Base-by-base conservation (phyloP, 2,113 vertebrate species). In the Argyrosomus japonicus region DNA sequence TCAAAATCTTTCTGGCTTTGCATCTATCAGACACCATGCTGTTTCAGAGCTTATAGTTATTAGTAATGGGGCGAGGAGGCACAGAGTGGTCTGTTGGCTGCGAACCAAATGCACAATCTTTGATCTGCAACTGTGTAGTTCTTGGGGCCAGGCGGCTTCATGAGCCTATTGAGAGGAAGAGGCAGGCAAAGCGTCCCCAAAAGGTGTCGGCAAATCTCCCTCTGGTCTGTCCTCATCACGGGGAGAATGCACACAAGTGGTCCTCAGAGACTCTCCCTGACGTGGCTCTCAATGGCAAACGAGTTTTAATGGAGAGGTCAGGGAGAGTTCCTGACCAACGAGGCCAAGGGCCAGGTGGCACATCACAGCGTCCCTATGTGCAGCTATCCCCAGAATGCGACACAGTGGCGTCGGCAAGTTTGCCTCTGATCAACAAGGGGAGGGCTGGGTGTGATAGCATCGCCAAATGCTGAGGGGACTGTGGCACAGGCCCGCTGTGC, bases 371-470 rank as follows among this genome's bases (percentile, higher is more conserved):
- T 90, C 93, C 93, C 90, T 87, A 56, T 84, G 85, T 62, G 85
- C 92, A 94, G 94, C 93, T 86, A 96, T 96, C 93, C 88, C 86
- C 91, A 95, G 95, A 95, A 96, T 95, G 95, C 95, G 95, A 96
- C 95, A 93, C 89, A 77, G 88, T 95, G 95, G 95, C 95, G 95
- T 95, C 95, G 90, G 93, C 89, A 83, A 92, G 76, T 91, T 93
- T 87, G 87, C 87, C 93, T 94, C 91, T 94, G 94, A 93, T 94
- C 93, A 93, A 76, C 79, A 25, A 86, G 79, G 91, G 92, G 90
- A 75, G 88, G 91, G 93, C 74, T 75, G 80, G 86, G 85, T 68
- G 29, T 58, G 80, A 89, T 76, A 64, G 87, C 53, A 54, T 81
- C 70, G 88, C 87, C 95, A 95, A 95, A 93, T 95, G 94, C 86